phyloP scores from a whole-genome alignment of 2,113 vertebrate species.

The Notiomystis cincta region DNA sequence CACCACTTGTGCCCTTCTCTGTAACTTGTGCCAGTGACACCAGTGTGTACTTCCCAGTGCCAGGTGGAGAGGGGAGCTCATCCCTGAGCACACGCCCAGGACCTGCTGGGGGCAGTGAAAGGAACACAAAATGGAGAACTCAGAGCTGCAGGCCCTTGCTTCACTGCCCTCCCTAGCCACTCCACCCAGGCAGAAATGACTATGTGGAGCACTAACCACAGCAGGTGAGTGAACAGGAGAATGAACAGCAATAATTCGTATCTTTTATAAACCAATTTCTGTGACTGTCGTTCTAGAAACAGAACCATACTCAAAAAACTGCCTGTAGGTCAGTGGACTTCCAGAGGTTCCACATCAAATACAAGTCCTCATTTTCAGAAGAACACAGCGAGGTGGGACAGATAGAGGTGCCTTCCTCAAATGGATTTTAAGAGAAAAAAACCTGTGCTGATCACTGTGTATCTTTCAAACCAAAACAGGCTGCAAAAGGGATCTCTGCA shows the following conservation, averaged over 20 bases:
- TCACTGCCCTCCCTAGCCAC: background rate
- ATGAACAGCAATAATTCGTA: background rate
- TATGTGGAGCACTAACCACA: background rate
- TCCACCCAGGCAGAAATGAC: background rate
- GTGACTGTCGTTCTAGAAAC: background rate
- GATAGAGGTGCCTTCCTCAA: background rate
- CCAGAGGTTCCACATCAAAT: background rate
- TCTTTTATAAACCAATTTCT: background rate
- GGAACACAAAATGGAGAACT: background rate
- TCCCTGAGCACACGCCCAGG: background rate
- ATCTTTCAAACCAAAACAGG: background rate
- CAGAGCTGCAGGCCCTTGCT: background rate
- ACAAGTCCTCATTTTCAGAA: background rate
- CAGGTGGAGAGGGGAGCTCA: background rate
- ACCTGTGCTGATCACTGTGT: background rate
- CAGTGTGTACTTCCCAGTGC: accelerated
- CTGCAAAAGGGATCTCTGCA: background rate
- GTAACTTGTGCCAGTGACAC: background rate
- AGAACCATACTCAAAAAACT: background rate
- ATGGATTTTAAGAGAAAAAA: background rate
- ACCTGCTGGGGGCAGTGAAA: background rate
- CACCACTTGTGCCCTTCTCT: background rate
- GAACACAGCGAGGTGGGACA: background rate
- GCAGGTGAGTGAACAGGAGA: background rate
- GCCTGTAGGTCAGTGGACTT: background rate